A percentile compares a stretch with the other conserved stretches of the same genome.
These are phyloP conservation scores for Hydrophis major DNA, from an alignment of 2,797 vertebrate species.

Conservation along the genomic window DNA sequence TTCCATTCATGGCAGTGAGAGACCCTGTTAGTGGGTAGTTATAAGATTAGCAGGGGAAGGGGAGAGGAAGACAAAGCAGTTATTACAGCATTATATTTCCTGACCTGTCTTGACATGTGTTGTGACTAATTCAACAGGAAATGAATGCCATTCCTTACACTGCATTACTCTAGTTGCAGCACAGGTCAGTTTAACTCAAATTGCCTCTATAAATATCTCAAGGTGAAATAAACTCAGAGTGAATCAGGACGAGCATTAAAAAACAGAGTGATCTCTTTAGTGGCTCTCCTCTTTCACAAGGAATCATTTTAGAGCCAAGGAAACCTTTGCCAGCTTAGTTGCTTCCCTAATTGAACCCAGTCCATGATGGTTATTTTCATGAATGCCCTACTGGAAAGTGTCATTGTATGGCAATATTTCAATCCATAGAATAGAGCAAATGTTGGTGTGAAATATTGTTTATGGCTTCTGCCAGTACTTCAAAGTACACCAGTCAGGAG, in stretches of 20 bases:
- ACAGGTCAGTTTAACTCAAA: constrained; percentile 28
- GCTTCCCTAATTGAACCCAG: constrained; percentile 6
- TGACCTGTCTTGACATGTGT: constrained; percentile 8
- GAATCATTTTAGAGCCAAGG: neutral
- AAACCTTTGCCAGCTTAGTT: neutral
- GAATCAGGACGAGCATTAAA: neutral
- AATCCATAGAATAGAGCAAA: constrained; percentile 11
- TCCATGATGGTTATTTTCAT: neutral
- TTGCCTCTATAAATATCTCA: constrained; percentile 25
- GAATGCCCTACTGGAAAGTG: constrained; percentile 21
- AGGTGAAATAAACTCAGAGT: neutral
- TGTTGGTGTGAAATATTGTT: constrained; percentile 37
- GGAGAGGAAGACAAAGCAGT: neutral
- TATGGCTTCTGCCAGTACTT: constrained; percentile 24
- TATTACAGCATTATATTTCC: neutral
- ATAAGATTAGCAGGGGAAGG: neutral
- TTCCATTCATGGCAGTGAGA: neutral
- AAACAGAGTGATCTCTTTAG: neutral
- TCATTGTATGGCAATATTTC: constrained; percentile 43
- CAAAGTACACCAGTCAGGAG: constrained; percentile 27
- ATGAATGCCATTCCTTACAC: constrained; percentile 13
- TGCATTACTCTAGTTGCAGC: constrained; percentile 3
- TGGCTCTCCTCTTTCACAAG: neutral
- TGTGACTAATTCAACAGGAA: neutral
- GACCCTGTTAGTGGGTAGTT: neutral